phyloP scores from a whole-genome alignment of 2,113 vertebrate genomes.

The Entelurus aequoreus region DNA sequence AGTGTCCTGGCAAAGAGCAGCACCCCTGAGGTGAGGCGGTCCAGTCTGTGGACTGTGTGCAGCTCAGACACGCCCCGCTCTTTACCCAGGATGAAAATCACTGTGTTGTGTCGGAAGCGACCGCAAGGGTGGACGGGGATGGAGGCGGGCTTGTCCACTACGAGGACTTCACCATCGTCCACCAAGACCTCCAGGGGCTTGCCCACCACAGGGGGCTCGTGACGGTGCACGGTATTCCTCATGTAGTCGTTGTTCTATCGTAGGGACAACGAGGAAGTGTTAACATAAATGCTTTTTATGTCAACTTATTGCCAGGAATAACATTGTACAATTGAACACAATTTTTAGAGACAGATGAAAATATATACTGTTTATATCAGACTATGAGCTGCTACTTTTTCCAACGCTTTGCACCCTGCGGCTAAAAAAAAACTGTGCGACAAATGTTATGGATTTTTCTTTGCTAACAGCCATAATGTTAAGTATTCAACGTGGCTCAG shows the following conservation, averaged over 20 bases:
- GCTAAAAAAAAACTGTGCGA: no score
- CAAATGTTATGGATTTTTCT: no score
- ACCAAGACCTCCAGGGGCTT: constrained; percentile 78
- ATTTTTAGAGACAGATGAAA: no score
- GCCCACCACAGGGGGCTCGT: constrained; percentile 88
- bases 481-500: no score
- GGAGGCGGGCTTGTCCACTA: constrained; percentile 93
- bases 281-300: background rate
- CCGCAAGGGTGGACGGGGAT: constrained; percentile 95
- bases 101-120: constrained; percentile 91
- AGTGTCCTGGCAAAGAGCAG: constrained; percentile 89
- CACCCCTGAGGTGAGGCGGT: constrained; percentile 92
- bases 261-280: background rate
- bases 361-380: no score
- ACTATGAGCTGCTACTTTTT: no score
- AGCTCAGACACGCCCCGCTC: constrained; percentile 82
- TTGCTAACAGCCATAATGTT: no score
- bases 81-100: constrained; percentile 96
- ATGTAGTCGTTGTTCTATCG: constrained; percentile 89
- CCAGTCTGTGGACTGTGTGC: constrained; percentile 89
- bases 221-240: constrained; percentile 89
- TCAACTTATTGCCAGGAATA: no score
- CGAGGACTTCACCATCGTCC: constrained; percentile 84
- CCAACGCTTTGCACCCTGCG: no score
- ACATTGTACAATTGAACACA: no score